Percentiles rank a stretch among this genome's conserved stretches.
Evolutionary conservation across 1,140 invertebrate genomes (phyloP).

Genomic region (Oryzaephilus surinamensis): DNA sequence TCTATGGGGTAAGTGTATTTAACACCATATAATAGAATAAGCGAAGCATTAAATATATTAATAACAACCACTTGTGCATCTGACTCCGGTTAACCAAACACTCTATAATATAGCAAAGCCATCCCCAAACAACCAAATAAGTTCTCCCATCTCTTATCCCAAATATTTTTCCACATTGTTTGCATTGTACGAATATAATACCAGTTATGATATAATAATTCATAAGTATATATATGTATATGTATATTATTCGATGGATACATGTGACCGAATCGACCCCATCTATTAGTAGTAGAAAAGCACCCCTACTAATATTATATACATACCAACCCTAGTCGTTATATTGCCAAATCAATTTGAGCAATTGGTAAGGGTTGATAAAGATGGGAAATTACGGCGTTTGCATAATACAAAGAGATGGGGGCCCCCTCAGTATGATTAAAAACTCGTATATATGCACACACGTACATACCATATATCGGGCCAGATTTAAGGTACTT

Average conservation of each 20-base stretch:
- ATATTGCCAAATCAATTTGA: conserved; percentile 31
- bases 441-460: conserved; percentile 24
- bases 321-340: too few species aligned
- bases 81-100: conserved; percentile 31
- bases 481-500: too few species aligned
- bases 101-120: neutral
- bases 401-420: conserved; percentile 30
- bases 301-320: too few species aligned
- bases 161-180: conserved; percentile 3
- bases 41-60: too few species aligned
- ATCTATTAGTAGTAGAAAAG: conserved; percentile 21
- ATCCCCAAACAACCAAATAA: conserved; percentile 10
- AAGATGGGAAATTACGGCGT: conserved; percentile 28
- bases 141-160: neutral
- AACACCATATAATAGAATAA: too few species aligned
- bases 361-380: conserved; percentile 28
- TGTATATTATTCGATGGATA: conserved; percentile 22
- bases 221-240: conserved; percentile 35
- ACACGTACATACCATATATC: neutral
- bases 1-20: too few species aligned
- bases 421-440: conserved; percentile 25
- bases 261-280: conserved; percentile 27
- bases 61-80: conserved; percentile 35
- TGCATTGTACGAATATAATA: too few species aligned
- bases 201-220: conserved; percentile 38